phyloP scores from a whole-genome alignment of 2,888 invertebrate genomes.

The Proisotoma minuta region DNA sequence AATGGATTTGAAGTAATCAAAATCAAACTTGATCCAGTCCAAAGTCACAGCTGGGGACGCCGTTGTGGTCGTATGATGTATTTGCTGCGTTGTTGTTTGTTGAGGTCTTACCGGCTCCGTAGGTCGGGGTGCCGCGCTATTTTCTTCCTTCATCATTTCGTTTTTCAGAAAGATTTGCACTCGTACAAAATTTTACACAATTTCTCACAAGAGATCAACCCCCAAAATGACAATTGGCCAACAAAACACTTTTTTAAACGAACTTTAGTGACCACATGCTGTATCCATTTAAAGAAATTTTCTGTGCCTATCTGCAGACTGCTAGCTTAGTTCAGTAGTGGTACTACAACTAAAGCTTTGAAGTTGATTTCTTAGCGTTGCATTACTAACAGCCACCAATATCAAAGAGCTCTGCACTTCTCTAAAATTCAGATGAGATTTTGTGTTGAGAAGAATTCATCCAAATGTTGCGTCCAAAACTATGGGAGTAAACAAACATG shows the following conservation, averaged over 20 bases:
- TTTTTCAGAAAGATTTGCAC: no score
- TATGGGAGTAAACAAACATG: no score
- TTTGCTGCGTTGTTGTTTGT: constrained; percentile 48
- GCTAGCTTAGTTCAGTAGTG: not conserved
- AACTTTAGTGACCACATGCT: not conserved
- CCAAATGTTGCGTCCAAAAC: not conserved
- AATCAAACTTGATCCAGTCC: constrained; percentile 69
- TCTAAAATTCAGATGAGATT: no score
- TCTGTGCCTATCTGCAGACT: no score
- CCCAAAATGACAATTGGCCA: not conserved
- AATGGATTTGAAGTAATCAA: constrained; percentile 72
- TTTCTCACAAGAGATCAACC: not conserved
- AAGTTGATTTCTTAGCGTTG: no score
- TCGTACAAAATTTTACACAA: not conserved
- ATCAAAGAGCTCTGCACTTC: no score
- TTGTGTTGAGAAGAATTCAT: not conserved
- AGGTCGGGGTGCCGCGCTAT: constrained; percentile 20
- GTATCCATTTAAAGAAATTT: no score
- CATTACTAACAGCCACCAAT: no score
- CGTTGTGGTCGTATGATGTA: constrained; percentile 47
- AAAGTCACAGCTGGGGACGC: constrained; percentile 51
- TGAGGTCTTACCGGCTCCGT: constrained; percentile 27
- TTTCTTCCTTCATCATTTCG: constrained; percentile 12
- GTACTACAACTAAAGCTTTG: not conserved
- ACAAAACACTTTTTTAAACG: not conserved